These are phyloP conservation scores for Lordiphosa andalusiaca DNA, from an alignment of 2,888 invertebrate species.

Conservation along the genomic window DNA sequence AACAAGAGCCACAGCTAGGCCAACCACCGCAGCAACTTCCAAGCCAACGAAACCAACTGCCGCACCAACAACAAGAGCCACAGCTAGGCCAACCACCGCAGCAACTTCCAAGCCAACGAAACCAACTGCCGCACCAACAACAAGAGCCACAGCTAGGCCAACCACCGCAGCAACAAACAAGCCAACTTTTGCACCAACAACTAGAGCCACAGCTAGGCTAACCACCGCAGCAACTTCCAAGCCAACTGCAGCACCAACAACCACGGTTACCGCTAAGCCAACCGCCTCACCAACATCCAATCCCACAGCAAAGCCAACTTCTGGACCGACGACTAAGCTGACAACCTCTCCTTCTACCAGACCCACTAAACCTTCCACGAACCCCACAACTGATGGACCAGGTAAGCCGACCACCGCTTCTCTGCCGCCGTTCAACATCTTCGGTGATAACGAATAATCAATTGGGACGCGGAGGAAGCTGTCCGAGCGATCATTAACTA, in stretches of 20 bases:
- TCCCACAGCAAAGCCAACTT: constrained; percentile 1
- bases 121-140: not conserved
- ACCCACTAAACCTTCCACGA: not conserved
- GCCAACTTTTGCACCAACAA: not conserved
- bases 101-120: not conserved
- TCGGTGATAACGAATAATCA: constrained; percentile 10
- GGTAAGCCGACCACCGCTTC: constrained; percentile 5
- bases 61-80: not conserved
- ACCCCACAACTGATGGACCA: not conserved
- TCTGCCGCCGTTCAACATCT: constrained; percentile 37
- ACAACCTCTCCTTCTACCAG: constrained; percentile 10
- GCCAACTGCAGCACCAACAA: not conserved
- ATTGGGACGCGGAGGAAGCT: too few species aligned
- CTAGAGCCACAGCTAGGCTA: not conserved
- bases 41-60: not conserved
- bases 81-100: not conserved
- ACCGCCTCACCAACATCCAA: constrained; percentile 2
- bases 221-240: not conserved
- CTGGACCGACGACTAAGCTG: not conserved
- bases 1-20: not conserved
- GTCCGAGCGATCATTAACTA: not conserved
- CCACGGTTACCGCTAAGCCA: not conserved
- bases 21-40: constrained; percentile 2
- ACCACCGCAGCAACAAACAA: not conserved
- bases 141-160: not conserved